Evolutionary conservation across 2,888 invertebrate genomes (phyloP).

Genomic region (Drosophila cracens): DNA sequence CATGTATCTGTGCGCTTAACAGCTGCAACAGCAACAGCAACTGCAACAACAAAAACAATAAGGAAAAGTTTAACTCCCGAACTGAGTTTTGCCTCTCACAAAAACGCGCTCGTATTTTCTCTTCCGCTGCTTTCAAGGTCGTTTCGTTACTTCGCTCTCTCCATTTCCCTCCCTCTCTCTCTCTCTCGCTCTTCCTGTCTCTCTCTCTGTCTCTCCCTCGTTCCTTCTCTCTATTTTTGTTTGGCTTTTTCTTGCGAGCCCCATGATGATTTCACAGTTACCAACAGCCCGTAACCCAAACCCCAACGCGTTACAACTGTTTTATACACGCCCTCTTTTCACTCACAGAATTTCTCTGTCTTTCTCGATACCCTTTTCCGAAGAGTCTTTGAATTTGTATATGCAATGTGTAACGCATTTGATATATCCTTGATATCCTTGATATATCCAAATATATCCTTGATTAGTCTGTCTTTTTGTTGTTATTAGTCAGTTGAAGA

Average conservation of each 20-base stretch:
- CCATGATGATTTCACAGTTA: conserved; percentile 73
- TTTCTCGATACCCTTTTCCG: background rate
- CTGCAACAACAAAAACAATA: background rate
- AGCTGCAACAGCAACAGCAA: conserved; percentile 24
- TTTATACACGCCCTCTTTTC: conserved; percentile 60
- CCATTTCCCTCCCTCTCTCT: conserved; percentile 5
- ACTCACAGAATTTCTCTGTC: conserved; percentile 5
- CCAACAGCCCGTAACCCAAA: conserved; percentile 24
- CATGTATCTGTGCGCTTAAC: conserved; percentile 20
- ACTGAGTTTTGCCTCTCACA: conserved; percentile 59
- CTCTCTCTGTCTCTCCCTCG: background rate
- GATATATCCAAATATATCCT: background rate
- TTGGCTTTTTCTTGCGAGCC: conserved; percentile 21
- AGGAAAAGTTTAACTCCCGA: conserved; percentile 31
- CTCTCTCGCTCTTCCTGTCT: conserved; percentile 9
- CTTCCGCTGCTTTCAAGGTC: conserved; percentile 64
- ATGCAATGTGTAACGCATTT: background rate
- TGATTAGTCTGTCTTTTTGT: background rate
- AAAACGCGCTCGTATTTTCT: conserved; percentile 35
- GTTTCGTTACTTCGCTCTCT: conserved; percentile 41
- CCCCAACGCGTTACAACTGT: conserved; percentile 15
- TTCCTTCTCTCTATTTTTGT: conserved; percentile 8
- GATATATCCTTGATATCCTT: background rate
- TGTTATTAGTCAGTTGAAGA: background rate
- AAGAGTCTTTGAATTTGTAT: background rate